These are phyloP conservation scores for Heliothis virescens DNA, from an alignment of 1,140 invertebrate genomes.

Conservation along the genomic window DNA sequence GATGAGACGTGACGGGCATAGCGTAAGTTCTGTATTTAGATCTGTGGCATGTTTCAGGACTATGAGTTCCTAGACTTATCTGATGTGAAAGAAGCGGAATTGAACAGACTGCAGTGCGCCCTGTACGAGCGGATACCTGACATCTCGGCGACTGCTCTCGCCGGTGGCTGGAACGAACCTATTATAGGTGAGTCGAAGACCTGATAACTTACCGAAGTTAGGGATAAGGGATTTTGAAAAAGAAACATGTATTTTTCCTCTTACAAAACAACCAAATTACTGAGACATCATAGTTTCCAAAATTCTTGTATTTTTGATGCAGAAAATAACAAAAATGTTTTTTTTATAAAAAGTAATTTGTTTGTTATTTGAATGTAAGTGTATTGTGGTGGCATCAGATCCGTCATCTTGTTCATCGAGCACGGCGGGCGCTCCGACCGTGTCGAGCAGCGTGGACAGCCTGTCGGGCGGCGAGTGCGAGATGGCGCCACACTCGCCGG, in stretches of 20 bases:
- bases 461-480: slow-evolving; percentile 83
- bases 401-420: slow-evolving; percentile 82
- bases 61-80: slow-evolving; percentile 87
- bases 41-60: slow-evolving; percentile 82
- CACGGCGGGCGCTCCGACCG: slow-evolving; percentile 78
- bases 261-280: too few species aligned
- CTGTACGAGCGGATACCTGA: slow-evolving; percentile 75
- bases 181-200: slow-evolving; percentile 64
- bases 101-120: slow-evolving; percentile 83
- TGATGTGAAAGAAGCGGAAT: slow-evolving; percentile 85
- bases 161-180: slow-evolving; percentile 73
- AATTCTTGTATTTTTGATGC: too few species aligned
- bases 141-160: slow-evolving; percentile 55
- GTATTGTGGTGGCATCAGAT: slow-evolving; percentile 58
- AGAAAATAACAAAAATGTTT: too few species aligned
- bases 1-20: not conserved
- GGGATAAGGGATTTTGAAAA: too few species aligned
- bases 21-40: slow-evolving; percentile 47
- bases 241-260: too few species aligned
- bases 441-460: slow-evolving; percentile 83
- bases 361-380: not conserved
- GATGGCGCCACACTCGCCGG: slow-evolving; percentile 85
- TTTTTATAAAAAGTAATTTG: too few species aligned
- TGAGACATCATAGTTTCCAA: too few species aligned
- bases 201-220: too few species aligned